These are phyloP conservation scores for Drosophila niveifrons DNA, from an alignment of 2,888 invertebrate species.

Conservation along the genomic window DNA sequence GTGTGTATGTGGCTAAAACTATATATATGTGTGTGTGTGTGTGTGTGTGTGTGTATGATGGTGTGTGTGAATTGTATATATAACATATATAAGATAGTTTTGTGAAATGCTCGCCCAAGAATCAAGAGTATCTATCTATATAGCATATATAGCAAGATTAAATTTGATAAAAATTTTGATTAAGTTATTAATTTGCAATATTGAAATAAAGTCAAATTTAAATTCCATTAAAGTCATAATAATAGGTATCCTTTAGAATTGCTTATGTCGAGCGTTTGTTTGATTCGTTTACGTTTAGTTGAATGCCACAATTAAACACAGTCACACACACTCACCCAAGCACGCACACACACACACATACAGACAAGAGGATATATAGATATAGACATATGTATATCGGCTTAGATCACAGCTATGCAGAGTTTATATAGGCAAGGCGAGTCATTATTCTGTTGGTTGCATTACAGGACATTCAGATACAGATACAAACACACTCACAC, in stretches of 20 bases:
- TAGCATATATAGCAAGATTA: constrained; percentile 9
- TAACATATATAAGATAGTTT: background rate
- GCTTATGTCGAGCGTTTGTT: constrained; percentile 38
- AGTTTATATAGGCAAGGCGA: constrained; percentile 72
- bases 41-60: constrained; percentile 10
- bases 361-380: constrained; percentile 18
- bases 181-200: constrained; percentile 36
- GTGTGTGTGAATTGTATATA: constrained; percentile 10
- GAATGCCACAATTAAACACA: background rate
- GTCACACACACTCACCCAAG: constrained; percentile 22
- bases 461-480: constrained; percentile 24
- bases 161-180: constrained; percentile 45
- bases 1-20: constrained; percentile 1
- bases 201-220: constrained; percentile 26
- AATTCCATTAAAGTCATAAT: constrained; percentile 12
- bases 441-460: constrained; percentile 49
- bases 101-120: constrained; percentile 17
- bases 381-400: constrained; percentile 54
- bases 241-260: constrained; percentile 23
- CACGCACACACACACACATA: constrained; percentile 23
- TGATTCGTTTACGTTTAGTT: constrained; percentile 29
- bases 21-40: constrained; percentile 3
- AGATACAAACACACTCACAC: constrained; percentile 17
- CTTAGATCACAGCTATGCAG: constrained; percentile 77
- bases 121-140: constrained; percentile 14